phyloP scores from a whole-genome alignment of 2,113 vertebrate genomes.

The Excalfactoria chinensis region DNA sequence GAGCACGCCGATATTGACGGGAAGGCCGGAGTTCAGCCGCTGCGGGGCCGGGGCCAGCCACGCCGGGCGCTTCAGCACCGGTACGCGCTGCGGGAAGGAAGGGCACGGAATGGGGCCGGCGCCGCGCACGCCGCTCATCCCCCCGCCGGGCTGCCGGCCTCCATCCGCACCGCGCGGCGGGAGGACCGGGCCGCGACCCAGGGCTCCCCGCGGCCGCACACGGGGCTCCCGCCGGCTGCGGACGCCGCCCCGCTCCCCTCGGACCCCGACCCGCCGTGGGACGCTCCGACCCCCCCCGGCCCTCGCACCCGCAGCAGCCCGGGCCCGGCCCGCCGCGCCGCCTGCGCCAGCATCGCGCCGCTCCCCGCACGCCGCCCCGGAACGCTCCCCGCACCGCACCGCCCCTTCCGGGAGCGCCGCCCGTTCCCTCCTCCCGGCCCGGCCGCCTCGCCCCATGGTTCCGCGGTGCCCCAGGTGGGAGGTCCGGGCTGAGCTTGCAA shows the following conservation, averaged over 20 bases:
- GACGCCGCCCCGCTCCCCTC: too few species aligned
- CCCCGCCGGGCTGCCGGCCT: background rate
- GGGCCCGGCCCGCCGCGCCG: background rate
- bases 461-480: too few species aligned
- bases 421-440: background rate
- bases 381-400: background rate
- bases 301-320: background rate
- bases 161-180: too few species aligned
- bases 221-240: background rate
- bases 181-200: too few species aligned
- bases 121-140: background rate
- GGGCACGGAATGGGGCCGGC: fast-evolving
- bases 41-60: conserved; percentile 68
- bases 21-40: conserved; percentile 82
- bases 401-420: background rate
- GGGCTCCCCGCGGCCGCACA: background rate
- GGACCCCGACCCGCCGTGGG: too few species aligned
- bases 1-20: conserved; percentile 91
- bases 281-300: too few species aligned
- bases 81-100: conserved; percentile 27
- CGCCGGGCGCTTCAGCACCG: background rate
- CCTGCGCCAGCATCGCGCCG: too few species aligned
- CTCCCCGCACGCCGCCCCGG: background rate
- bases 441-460: background rate
- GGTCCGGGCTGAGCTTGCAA: background rate